Evolutionary conservation across 1,140 invertebrate species (phyloP).

Genomic region (Vollenhovia emeryi): DNA sequence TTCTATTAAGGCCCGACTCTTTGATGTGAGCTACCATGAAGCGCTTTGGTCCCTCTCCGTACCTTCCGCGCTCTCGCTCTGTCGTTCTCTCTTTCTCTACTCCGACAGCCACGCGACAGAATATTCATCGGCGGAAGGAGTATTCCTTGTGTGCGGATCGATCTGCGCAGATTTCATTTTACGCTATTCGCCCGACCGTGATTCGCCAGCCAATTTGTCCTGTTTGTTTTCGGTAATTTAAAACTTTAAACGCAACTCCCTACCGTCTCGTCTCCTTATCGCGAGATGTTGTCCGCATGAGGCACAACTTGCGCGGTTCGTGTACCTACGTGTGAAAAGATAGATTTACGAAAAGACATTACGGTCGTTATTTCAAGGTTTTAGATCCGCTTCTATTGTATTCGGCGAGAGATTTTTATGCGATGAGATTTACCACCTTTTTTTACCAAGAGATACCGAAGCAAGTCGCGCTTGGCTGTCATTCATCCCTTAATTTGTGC

Average conservation of each 20-base stretch:
- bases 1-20: slow-evolving; percentile 85
- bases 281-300: not conserved
- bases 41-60: slow-evolving; percentile 78
- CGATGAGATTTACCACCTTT: not conserved
- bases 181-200: not conserved
- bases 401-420: not conserved
- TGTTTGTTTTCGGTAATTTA: slow-evolving; percentile 80
- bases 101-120: slow-evolving; percentile 56
- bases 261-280: not conserved
- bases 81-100: not conserved
- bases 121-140: slow-evolving; percentile 42
- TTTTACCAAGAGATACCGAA: not conserved
- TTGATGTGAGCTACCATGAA: slow-evolving; percentile 84
- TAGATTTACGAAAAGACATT: not conserved
- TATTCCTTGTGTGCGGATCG: not conserved
- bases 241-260: slow-evolving; percentile 65
- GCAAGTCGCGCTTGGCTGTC: not conserved
- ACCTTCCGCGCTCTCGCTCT: slow-evolving; percentile 28
- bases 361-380: not conserved
- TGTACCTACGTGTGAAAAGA: too few species aligned
- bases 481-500: not conserved
- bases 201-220: slow-evolving; percentile 12
- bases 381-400: not conserved
- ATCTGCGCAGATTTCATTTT: slow-evolving; percentile 46
- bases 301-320: not conserved